Evolutionary conservation across 2,888 invertebrate species (phyloP).

Genomic region (Cantharis rufa): DNA sequence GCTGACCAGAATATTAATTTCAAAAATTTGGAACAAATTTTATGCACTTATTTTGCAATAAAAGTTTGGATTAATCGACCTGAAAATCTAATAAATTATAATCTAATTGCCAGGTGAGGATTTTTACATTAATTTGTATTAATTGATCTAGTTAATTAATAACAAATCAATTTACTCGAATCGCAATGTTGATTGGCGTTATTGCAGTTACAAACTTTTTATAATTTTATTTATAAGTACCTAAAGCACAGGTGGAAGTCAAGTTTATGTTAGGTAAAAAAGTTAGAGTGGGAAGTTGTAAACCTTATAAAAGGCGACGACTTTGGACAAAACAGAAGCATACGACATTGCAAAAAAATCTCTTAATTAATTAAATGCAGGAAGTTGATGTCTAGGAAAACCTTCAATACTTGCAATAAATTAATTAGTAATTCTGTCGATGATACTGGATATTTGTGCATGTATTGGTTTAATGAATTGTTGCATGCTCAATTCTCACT

Average conservation of each 20-base stretch:
- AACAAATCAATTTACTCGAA: neutral
- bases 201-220: neutral
- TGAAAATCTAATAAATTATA: neutral
- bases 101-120: neutral
- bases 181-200: neutral
- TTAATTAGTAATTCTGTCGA: neutral
- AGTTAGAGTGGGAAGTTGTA: neutral
- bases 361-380: neutral
- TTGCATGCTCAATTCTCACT: no score
- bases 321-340: neutral
- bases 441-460: neutral
- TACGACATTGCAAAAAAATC: neutral
- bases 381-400: neutral
- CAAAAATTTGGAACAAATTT: neutral
- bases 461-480: neutral
- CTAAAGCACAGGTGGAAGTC: neutral
- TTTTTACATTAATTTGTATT: neutral
- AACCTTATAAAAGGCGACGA: neutral
- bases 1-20: neutral
- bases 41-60: neutral
- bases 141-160: neutral
- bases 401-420: neutral
- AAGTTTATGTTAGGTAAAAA: neutral
- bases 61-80: neutral
- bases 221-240: neutral